These are phyloP conservation scores for Cabera pusaria DNA, from an alignment of 2,888 invertebrate genomes.

Conservation along the genomic window DNA sequence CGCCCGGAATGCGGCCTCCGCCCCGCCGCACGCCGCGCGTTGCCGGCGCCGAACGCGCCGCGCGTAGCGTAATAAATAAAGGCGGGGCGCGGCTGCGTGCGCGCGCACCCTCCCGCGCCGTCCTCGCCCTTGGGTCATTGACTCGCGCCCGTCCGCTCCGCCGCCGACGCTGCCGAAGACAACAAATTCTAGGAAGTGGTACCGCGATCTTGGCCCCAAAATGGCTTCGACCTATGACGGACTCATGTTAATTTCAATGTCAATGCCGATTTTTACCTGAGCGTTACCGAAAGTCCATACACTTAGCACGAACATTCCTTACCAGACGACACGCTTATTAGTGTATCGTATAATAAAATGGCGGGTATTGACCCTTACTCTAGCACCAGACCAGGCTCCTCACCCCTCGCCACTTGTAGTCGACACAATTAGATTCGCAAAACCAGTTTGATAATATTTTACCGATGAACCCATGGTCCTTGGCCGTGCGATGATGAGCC, in stretches of 20 bases:
- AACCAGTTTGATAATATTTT: slow-evolving; percentile 47
- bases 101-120: slow-evolving; percentile 80
- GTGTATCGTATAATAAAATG: slow-evolving; percentile 40
- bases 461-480: slow-evolving; percentile 15
- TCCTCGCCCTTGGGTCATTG: slow-evolving; percentile 76
- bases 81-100: slow-evolving; percentile 82
- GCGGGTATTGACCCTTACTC: slow-evolving; percentile 55
- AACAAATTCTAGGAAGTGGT: slow-evolving; percentile 63
- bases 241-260: slow-evolving; percentile 61
- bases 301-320: slow-evolving; percentile 1
- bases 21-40: slow-evolving; percentile 67
- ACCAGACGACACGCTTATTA: slow-evolving; percentile 23
- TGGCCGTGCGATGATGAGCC: slow-evolving; percentile 5
- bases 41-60: slow-evolving; percentile 62
- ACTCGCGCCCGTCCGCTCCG: slow-evolving; percentile 60
- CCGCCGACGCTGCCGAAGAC: slow-evolving; percentile 60
- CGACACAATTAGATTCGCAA: slow-evolving; percentile 29
- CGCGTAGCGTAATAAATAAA: slow-evolving; percentile 83
- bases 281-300: slow-evolving; percentile 20
- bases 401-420: slow-evolving; percentile 27
- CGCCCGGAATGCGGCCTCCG: slow-evolving; percentile 75
- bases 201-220: slow-evolving; percentile 61
- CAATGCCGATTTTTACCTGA: slow-evolving; percentile 58
- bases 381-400: slow-evolving; percentile 46
- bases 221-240: slow-evolving; percentile 35